A percentile compares a stretch with the other conserved stretches of the same genome.
Conservation (phyloP, 2,113 vertebrate genomes). For the Neolamprologus sp. region DNA sequence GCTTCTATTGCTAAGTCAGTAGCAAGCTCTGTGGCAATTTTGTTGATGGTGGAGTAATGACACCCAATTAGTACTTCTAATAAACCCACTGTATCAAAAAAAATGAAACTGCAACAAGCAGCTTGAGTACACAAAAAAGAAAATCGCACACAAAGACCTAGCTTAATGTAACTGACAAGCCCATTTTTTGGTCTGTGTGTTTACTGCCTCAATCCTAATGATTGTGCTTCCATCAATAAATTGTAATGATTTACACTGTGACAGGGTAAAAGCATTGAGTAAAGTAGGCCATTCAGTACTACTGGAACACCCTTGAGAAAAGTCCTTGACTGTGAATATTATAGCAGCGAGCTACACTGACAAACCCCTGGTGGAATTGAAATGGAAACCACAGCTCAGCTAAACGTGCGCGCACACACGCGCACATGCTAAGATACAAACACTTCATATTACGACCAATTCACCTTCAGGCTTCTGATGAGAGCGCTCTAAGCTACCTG, state of each 20-base stretch:
- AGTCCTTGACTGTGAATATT: slow-evolving; percentile 33
- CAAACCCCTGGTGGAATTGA: not conserved
- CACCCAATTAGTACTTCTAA: not conserved
- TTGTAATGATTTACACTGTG: slow-evolving; percentile 26
- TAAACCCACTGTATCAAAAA: not conserved
- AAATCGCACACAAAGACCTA: not conserved
- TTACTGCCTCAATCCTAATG: not conserved
- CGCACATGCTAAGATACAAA: not conserved
- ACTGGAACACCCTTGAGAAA: slow-evolving; percentile 33
- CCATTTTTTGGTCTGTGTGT: not conserved
- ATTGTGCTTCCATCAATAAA: slow-evolving; percentile 20
- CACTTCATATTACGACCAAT: not conserved
- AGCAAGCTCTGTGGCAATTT: not conserved
- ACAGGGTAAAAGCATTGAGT: not conserved
- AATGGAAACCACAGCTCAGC: slow-evolving; percentile 14
- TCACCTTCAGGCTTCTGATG: slow-evolving; percentile 25
- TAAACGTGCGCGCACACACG: not conserved
- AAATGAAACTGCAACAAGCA: not conserved
- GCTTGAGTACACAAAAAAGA: not conserved
- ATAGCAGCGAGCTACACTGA: not conserved
- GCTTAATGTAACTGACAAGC: not conserved
- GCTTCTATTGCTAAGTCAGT: not conserved
- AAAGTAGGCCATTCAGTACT: slow-evolving; percentile 26
- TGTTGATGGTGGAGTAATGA: not conserved
- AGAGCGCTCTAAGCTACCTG: slow-evolving; percentile 34